A percentile compares a stretch with the other conserved stretches of the same genome.
Conservation (phyloP, 1,140 invertebrate genomes). For the Hycleus cichorii region DNA sequence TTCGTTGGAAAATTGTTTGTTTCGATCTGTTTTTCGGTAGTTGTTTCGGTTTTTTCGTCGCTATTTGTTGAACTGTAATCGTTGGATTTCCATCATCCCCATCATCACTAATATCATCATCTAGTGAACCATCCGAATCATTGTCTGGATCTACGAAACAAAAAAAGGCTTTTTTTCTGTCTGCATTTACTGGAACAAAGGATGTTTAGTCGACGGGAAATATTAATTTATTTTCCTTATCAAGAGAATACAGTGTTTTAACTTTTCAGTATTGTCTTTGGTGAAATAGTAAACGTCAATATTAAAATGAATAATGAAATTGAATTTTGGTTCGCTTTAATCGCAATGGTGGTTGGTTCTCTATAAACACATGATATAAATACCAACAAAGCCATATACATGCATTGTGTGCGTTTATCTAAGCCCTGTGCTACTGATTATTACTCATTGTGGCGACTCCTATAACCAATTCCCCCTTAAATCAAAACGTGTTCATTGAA, state of each 20-base stretch:
- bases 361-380: not conserved
- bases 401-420: constrained; percentile 7
- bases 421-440: constrained; percentile 6
- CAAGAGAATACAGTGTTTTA: no score
- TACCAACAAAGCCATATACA: constrained; percentile 5
- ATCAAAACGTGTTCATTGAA: constrained; percentile 7
- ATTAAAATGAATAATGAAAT: constrained; percentile 17
- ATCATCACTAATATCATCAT: constrained; percentile 4
- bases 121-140: not conserved
- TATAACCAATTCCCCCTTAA: not conserved
- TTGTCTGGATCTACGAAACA: no score
- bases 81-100: not conserved
- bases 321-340: not conserved
- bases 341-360: not conserved
- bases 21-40: constrained; percentile 2
- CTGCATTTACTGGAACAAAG: no score
- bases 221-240: no score
- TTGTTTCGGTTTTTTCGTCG: not conserved
- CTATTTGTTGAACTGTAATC: not conserved
- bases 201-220: no score
- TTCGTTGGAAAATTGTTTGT: not conserved
- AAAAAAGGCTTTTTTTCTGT: no score
- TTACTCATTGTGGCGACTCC: constrained; percentile 6
- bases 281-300: constrained; percentile 10
- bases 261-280: constrained; percentile 3